phyloP scores from a whole-genome alignment of 2,113 vertebrate genomes.

The Paratilapia polleni region DNA sequence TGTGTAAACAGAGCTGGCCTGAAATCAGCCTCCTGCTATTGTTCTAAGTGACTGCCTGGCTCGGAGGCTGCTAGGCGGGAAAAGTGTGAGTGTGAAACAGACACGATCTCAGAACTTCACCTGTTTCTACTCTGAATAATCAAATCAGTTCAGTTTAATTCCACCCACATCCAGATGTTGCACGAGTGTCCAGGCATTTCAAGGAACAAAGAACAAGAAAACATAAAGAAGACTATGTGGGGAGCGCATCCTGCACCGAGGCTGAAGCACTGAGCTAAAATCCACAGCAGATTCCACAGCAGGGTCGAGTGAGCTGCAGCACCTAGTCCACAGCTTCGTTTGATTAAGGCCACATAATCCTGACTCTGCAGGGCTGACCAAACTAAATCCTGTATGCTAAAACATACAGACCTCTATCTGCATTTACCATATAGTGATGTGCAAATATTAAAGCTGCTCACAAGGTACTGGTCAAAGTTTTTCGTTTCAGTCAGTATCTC shows the following conservation, averaged over 20 bases:
- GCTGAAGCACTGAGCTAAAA: no score
- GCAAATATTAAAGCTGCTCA: not conserved
- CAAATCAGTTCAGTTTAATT: not conserved
- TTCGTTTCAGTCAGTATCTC: no score
- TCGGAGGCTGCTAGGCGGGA: not conserved
- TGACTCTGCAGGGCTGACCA: not conserved
- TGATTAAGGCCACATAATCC: no score
- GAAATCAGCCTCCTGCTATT: conserved; percentile 61
- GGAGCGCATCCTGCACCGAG: no score
- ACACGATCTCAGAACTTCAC: not conserved
- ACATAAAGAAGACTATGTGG: not conserved
- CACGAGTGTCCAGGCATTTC: not conserved
- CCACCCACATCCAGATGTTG: not conserved
- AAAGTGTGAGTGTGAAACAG: not conserved
- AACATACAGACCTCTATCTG: not conserved
- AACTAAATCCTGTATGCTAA: no score
- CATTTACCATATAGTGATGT: no score
- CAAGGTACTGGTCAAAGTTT: not conserved
- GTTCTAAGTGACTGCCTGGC: conserved; percentile 33
- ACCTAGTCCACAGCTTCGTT: no score
- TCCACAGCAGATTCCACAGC: no score
- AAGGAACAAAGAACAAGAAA: not conserved
- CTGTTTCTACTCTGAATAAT: not conserved
- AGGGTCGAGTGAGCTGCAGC: no score
- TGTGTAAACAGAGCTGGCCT: conserved; percentile 51